phyloP scores from a whole-genome alignment of 2,797 vertebrate species.

The Champsocephalus gunnari region DNA sequence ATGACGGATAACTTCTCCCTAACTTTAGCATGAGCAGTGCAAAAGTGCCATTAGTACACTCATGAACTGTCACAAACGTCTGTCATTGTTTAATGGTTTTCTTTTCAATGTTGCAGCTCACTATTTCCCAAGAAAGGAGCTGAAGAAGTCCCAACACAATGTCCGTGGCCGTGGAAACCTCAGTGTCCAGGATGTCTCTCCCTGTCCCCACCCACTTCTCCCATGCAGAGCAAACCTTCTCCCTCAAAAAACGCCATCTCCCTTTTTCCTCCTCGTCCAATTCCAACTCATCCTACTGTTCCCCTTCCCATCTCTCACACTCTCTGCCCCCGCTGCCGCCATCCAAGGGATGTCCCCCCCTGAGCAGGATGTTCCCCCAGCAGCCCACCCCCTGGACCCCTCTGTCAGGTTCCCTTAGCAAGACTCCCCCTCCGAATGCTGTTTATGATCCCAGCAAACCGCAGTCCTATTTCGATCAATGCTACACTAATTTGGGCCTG shows the following conservation, averaged over 20 bases:
- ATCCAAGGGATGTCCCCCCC: slow-evolving; percentile 83
- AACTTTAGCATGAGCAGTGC: background rate
- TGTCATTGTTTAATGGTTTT: background rate
- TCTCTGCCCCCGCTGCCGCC: slow-evolving; percentile 88
- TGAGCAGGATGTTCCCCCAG: slow-evolving; percentile 88
- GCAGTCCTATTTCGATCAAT: slow-evolving; percentile 90
- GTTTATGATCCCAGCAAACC: slow-evolving; percentile 86
- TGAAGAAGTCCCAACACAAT: slow-evolving; percentile 68
- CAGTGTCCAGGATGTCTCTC: slow-evolving; percentile 79
- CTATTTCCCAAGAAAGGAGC: slow-evolving; percentile 11
- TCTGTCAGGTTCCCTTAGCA: slow-evolving; percentile 85
- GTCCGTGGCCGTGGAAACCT: slow-evolving; percentile 82
- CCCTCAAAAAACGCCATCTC: slow-evolving; percentile 85
- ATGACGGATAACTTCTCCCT: background rate
- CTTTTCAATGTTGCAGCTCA: slow-evolving; percentile 49
- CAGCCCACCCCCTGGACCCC: slow-evolving; percentile 86
- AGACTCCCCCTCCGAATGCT: slow-evolving; percentile 64
- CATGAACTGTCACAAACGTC: background rate
- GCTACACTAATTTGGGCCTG: slow-evolving; percentile 88
- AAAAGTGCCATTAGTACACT: background rate
- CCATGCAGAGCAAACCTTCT: slow-evolving; percentile 90
- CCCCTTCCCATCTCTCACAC: slow-evolving; percentile 69
- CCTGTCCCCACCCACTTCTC: slow-evolving; percentile 89
- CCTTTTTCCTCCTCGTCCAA: slow-evolving; percentile 71
- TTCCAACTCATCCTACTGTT: slow-evolving; percentile 69